Evolutionary conservation across 1,140 invertebrate species (phyloP).

Genomic region (Pseudachorutes palmiensis): DNA sequence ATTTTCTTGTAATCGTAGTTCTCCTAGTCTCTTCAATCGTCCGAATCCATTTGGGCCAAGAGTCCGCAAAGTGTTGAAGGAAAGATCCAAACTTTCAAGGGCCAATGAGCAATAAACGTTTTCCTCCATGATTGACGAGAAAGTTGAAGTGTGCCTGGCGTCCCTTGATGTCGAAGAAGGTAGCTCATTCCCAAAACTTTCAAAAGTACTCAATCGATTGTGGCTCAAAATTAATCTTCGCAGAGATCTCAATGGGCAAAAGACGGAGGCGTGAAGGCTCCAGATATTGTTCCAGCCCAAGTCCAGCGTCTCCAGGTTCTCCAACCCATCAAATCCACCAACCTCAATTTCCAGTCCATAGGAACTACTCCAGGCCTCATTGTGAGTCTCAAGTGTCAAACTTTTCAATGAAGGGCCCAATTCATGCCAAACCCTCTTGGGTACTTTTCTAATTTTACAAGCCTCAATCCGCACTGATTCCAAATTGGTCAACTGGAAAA

Average conservation of each 20-base stretch:
- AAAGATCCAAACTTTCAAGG: slow-evolving; percentile 45
- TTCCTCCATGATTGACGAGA: too few species aligned
- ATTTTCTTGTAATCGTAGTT: slow-evolving; percentile 71
- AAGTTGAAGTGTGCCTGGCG: too few species aligned
- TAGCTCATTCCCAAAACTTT: too few species aligned
- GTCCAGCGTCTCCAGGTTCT: slow-evolving; percentile 63
- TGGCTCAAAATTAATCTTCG: slow-evolving; percentile 69
- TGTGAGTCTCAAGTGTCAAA: slow-evolving; percentile 74
- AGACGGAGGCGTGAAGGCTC: slow-evolving; percentile 58
- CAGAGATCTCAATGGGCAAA: slow-evolving; percentile 64
- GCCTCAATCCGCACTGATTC: slow-evolving; percentile 62
- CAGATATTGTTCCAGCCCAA: slow-evolving; percentile 81
- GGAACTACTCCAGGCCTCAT: slow-evolving; percentile 74
- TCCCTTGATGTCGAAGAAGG: too few species aligned
- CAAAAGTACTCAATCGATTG: slow-evolving; percentile 69
- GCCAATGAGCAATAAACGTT: slow-evolving; percentile 15
- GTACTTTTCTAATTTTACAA: slow-evolving; percentile 69
- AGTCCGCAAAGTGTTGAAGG: slow-evolving; percentile 63
- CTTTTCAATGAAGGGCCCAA: slow-evolving; percentile 51
- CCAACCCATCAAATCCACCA: slow-evolving; percentile 63
- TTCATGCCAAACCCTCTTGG: slow-evolving; percentile 40
- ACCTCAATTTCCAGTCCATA: slow-evolving; percentile 69
- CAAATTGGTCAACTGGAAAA: slow-evolving; percentile 62
- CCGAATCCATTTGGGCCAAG: slow-evolving; percentile 62
- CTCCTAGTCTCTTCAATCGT: slow-evolving; percentile 61